Base-by-base conservation (phyloP, 2,888 invertebrate species). In the Lepidocyrtinus sp. region DNA sequence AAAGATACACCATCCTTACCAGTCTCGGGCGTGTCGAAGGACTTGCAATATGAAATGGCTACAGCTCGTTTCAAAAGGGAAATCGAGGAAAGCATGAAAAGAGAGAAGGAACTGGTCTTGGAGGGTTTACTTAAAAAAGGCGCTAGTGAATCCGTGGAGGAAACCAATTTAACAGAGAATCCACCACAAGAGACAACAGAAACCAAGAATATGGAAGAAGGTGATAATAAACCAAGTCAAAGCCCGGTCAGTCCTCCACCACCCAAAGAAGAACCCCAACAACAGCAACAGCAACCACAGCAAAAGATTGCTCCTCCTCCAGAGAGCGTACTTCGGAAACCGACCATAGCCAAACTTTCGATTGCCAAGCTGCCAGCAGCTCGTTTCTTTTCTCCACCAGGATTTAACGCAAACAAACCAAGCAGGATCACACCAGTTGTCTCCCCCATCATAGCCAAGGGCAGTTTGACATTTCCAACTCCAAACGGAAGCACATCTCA, bases 21-120 rank as follows among this genome's bases (percentile, higher is more conserved):
- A 0, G 24, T 9, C 7, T 1, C 12, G 3, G 45, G 19, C 63
- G 26, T 22, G 22, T 3, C 45, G 15, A 82, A 81, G 36, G 81
- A 84, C 59, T 22, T 85, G 25, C 85, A 85, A 69, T 83, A 84
- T 65, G 81, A 83, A 64, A 77, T 85, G 72, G 86, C 86, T 0
- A 85, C 86, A 15, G 85, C 85, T 7, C 71, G 86, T 63, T 83
- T 86, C 27, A 81, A 84, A 45, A 80, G 76, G 55, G 86, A 86
- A 74, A 85, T 86, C 67, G 85, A 84, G 63, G 86, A 86, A 36
- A 84, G 77, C 75, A 74, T 83, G 73, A 59, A 78, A 68, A 74
- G 86, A 7, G 86, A 86, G 64, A 78, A 83, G 64, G 85, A 86
- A 59, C 62, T 86, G n/a, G 61, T 79, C 2, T 46, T 69, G 62